A percentile compares a stretch with the other conserved stretches of the same genome.
phyloP scores from a whole-genome alignment of 2,888 invertebrate species.

The Temnothorax unifasciatus region DNA sequence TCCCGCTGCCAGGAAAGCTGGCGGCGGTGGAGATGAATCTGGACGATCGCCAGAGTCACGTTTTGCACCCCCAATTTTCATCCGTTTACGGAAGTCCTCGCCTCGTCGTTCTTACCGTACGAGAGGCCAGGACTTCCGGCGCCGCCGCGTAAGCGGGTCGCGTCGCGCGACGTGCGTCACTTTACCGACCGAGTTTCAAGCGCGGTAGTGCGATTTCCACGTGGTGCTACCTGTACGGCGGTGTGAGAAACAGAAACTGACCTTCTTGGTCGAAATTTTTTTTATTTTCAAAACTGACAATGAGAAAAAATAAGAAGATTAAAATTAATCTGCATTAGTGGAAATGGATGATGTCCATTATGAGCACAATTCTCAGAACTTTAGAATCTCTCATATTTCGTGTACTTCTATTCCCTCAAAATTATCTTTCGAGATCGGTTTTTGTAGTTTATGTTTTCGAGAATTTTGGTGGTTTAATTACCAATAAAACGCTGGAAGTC shows the following conservation, averaged over 20 bases:
- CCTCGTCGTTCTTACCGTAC: conserved; percentile 60
- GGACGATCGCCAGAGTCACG: conserved; percentile 69
- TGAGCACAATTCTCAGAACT: background rate
- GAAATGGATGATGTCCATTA: too few relatives aligned
- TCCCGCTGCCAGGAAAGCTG: conserved; percentile 53
- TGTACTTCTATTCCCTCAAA: background rate
- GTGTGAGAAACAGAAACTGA: background rate
- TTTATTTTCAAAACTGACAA: too few relatives aligned
- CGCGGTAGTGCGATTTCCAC: background rate
- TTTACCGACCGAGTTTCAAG: conserved; percentile 27
- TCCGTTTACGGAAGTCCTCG: conserved; percentile 43
- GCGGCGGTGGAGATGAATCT: conserved; percentile 54
- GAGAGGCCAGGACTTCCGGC: conserved; percentile 59
- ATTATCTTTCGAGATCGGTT: background rate
- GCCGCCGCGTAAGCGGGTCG: background rate
- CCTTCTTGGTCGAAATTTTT: background rate
- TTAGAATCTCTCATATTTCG: background rate
- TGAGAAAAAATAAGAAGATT: too few relatives aligned
- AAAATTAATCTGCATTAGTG: too few relatives aligned
- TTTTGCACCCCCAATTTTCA: conserved; percentile 67
- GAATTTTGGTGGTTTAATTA: background rate
- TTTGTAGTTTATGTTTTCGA: background rate
- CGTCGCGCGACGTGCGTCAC: background rate
- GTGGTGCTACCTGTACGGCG: conserved; percentile 39
- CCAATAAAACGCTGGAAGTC: background rate